These are phyloP conservation scores for Drosophila parthenogenetica DNA, from an alignment of 2,888 invertebrate genomes.

Conservation along the genomic window DNA sequence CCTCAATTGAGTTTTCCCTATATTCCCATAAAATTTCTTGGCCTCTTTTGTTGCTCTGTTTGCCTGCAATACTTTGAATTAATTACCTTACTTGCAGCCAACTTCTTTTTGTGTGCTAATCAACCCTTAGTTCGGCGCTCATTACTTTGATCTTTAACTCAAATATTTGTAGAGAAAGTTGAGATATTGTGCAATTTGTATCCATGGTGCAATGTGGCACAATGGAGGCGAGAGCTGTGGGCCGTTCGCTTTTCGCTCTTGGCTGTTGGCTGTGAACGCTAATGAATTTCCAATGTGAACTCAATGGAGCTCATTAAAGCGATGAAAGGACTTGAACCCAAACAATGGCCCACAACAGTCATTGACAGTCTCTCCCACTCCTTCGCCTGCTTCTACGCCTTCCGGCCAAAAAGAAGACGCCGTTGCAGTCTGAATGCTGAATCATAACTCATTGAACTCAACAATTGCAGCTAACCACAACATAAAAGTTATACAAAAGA, in stretches of 20 bases:
- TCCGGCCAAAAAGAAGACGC: background rate
- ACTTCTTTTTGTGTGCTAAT: background rate
- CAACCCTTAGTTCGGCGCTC: constrained; percentile 14
- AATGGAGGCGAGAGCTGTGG: constrained; percentile 18
- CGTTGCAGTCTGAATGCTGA: constrained; percentile 47
- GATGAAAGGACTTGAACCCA: constrained; percentile 38
- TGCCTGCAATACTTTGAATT: constrained; percentile 17
- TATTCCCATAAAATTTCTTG: background rate
- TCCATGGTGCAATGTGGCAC: constrained; percentile 25
- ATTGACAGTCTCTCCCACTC: constrained; percentile 10
- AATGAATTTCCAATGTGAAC: constrained; percentile 62
- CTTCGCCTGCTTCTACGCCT: background rate
- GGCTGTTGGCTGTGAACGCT: constrained; percentile 32
- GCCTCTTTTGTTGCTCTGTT: constrained; percentile 4
- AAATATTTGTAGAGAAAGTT: constrained; percentile 14
- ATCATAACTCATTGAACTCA: constrained; percentile 76
- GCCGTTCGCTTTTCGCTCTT: too few species aligned
- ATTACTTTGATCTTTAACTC: constrained; percentile 20
- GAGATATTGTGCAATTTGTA: constrained; percentile 13
- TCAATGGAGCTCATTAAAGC: constrained; percentile 67
- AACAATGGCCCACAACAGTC: constrained; percentile 31
- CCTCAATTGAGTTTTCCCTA: background rate
- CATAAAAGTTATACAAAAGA: constrained; percentile 37
- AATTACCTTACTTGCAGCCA: constrained; percentile 17
- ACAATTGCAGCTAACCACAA: constrained; percentile 49